Evolutionary conservation across 2,113 vertebrate genomes (phyloP).

Genomic region (Astatoreochromis straeleni): DNA sequence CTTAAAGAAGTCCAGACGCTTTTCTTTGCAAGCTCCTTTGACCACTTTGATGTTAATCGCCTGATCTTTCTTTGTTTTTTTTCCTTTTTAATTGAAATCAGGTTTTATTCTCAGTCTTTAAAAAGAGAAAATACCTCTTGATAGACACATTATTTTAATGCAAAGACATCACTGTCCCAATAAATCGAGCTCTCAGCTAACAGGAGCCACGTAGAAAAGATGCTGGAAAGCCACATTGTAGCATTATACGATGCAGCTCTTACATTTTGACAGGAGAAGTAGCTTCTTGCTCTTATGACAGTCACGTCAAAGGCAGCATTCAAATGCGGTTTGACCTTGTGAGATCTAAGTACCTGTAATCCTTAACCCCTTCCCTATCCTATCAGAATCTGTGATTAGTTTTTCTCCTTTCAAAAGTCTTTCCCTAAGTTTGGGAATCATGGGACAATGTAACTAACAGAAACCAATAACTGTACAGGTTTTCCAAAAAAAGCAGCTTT

Average conservation of each 20-base stretch:
- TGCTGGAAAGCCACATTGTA: not conserved
- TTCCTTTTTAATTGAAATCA: not conserved
- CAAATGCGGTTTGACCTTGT: not conserved
- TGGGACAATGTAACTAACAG: not conserved
- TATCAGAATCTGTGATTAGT: not conserved
- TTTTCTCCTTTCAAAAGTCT: not conserved
- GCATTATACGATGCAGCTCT: not conserved
- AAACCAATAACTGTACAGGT: not conserved
- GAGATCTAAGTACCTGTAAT: not conserved
- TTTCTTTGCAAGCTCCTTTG: too few species aligned
- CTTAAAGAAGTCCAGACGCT: too few species aligned
- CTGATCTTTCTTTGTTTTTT: not conserved
- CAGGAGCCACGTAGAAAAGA: not conserved
- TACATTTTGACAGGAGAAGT: not conserved
- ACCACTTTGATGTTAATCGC: not conserved
- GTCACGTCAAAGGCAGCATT: not conserved
- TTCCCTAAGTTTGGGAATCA: not conserved
- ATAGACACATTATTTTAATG: not conserved
- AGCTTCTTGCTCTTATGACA: not conserved
- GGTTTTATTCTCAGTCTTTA: not conserved
- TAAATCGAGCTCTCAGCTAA: rapidly evolving
- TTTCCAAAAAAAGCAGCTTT: rapidly evolving
- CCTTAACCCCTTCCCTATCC: not conserved
- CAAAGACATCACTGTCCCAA: not conserved
- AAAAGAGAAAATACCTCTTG: not conserved